A percentile compares a stretch with the other conserved stretches of the same genome.
Conservation (phyloP, 2,113 vertebrate species). For the Hippolais icterina region DNA sequence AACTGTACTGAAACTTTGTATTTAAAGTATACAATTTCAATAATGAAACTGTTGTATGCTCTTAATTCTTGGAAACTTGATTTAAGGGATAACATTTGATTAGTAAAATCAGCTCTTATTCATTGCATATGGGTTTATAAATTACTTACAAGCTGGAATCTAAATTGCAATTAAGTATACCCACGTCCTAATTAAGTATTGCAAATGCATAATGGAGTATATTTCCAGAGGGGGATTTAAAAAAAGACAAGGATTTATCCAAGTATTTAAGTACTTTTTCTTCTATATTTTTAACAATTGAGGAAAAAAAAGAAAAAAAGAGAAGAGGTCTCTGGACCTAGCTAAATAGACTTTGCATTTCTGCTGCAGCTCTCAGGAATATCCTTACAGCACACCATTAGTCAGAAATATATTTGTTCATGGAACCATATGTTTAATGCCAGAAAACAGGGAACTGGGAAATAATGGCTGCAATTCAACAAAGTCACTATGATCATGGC, state of each 20-base stretch:
- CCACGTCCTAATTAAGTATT: background rate
- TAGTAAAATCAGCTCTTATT: background rate
- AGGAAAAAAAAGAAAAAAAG: background rate
- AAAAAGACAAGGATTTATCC: background rate
- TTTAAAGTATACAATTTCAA: background rate
- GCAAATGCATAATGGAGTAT: background rate
- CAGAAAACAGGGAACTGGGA: background rate
- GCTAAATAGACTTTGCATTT: background rate
- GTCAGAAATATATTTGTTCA: background rate
- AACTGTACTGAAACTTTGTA: background rate
- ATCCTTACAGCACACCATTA: background rate
- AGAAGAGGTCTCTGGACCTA: background rate
- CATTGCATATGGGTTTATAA: background rate
- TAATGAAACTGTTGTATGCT: background rate
- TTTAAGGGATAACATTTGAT: background rate
- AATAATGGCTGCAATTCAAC: background rate
- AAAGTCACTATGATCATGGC: accelerated
- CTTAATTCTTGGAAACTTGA: background rate
- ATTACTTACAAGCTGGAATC: background rate
- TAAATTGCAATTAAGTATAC: background rate
- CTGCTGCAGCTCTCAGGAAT: background rate
- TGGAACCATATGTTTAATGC: background rate
- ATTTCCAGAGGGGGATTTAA: background rate
- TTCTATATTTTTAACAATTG: background rate
- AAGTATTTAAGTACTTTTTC: background rate